Conservation (phyloP, 2,888 invertebrate species). For the Smittia sp. region DNA sequence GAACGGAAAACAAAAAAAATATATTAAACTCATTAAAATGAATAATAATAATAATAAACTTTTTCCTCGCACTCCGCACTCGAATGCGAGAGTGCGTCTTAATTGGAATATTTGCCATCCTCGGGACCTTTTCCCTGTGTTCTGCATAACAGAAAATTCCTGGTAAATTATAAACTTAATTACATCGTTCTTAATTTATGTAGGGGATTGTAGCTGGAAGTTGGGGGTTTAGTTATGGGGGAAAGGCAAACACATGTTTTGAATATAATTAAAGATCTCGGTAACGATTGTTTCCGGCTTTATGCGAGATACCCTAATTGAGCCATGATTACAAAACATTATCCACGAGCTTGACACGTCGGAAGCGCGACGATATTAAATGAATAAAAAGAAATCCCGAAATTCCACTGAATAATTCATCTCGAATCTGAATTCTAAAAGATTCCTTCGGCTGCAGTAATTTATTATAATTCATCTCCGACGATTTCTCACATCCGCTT, state of each 20-base stretch:
- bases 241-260: background rate
- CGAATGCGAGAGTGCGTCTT: conserved; percentile 10
- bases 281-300: background rate
- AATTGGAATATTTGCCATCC: background rate
- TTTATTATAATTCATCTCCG: background rate
- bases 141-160: background rate
- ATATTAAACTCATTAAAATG: conserved; percentile 4
- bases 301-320: background rate
- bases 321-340: background rate
- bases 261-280: conserved; percentile 36
- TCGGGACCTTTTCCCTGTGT: background rate
- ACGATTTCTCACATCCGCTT: background rate
- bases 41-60: background rate
- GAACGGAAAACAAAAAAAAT: background rate
- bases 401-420: background rate
- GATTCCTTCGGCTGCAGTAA: background rate
- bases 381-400: too few relatives aligned
- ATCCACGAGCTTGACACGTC: background rate
- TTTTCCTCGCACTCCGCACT: background rate
- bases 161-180: background rate
- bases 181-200: background rate
- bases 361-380: background rate
- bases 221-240: background rate
- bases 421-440: background rate
- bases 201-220: background rate